Conservation (phyloP, 2,797 vertebrate species). For the Pagetopsis macropterus region DNA sequence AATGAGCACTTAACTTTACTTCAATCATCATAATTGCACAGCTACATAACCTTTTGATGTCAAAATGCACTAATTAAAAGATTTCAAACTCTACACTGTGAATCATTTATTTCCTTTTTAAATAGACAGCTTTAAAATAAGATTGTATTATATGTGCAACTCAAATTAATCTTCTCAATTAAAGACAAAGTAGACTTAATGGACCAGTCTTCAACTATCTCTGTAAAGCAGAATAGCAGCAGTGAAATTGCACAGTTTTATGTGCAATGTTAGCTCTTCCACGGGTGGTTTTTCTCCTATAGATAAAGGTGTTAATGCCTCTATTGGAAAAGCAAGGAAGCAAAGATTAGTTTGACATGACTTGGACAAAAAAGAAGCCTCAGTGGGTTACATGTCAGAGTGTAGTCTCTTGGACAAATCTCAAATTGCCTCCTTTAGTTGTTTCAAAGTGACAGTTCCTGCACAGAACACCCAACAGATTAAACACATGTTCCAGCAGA, state of each 20-base stretch:
- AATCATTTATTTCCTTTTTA: background rate
- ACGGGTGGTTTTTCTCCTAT: conserved; percentile 22
- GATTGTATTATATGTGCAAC: conserved; percentile 5
- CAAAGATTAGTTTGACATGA: conserved; percentile 34
- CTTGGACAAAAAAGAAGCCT: conserved; percentile 15
- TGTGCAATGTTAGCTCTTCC: conserved; percentile 21
- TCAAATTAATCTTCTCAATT: no score
- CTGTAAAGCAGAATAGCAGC: conserved; percentile 7
- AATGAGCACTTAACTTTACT: conserved; percentile 44
- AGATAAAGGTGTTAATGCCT: conserved; percentile 37
- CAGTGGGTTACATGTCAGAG: conserved; percentile 16
- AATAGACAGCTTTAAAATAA: background rate
- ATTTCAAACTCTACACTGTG: conserved; percentile 15
- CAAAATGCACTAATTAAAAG: conserved; percentile 18
- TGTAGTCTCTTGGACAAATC: conserved; percentile 4
- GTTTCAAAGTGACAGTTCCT: conserved; percentile 5
- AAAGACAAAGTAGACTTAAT: background rate
- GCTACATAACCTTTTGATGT: conserved; percentile 36
- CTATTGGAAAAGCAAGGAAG: conserved; percentile 33
- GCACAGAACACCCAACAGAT: background rate
- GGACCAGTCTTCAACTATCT: conserved; percentile 27
- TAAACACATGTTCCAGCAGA: conserved; percentile 4
- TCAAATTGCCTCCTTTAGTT: background rate
- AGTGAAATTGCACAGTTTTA: conserved; percentile 12
- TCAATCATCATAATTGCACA: conserved; percentile 38